Evolutionary conservation across 2,113 vertebrate species (phyloP), one percentile per base, ranked within the genome.

Genomic region (Cyphotilapia sp.): DNA sequence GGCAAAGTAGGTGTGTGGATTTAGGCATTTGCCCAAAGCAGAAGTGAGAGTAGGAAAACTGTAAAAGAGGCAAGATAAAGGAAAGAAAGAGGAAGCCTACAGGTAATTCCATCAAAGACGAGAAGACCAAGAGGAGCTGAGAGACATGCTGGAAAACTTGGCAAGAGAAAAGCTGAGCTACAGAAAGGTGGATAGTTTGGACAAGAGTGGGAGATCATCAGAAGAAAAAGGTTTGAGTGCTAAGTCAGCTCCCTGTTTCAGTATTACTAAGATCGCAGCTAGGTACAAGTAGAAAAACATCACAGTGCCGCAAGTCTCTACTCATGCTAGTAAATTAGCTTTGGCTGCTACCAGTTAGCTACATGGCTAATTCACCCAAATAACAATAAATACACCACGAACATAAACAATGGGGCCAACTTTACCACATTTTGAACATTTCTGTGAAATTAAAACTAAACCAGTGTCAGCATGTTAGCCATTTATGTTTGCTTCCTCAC

Each of bases 31-130:
- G 56, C 81, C 69, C 69, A 63, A 53, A 88, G 82, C 49, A 80
- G 51, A 93, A 83, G 38, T 53, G 59, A 86, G 63, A 63, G 13
- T 24, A 59, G 9, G 31, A 57, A 54, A 80, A 87, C 33, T 85
- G 27, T 8, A 16, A 83, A 59, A 82, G 33, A 81, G 53, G 16
- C 7, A 3, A 51, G 82, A 85, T 51, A 81, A 54, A 88, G 17
- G 9, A 81, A 51, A 80, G 40, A 87, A 82, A 57, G 27, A 80
- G 24, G 57, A 84, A 80, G 42, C 1, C 14, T 5, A 35, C 4
- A 81, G 85, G 76, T 89, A 83, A 88, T 90, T 63, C 33, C 49
- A 81, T 83, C 78, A 89, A 89, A 87, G 56, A 47, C 4, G n/a
- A 16, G 38, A 88, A 82, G 40, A 85, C 27, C 40, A 45, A 2